Evolutionary conservation across 2,888 invertebrate species (phyloP), one percentile per base, ranked within the genome.

Genomic region (Nasonia oneida): DNA sequence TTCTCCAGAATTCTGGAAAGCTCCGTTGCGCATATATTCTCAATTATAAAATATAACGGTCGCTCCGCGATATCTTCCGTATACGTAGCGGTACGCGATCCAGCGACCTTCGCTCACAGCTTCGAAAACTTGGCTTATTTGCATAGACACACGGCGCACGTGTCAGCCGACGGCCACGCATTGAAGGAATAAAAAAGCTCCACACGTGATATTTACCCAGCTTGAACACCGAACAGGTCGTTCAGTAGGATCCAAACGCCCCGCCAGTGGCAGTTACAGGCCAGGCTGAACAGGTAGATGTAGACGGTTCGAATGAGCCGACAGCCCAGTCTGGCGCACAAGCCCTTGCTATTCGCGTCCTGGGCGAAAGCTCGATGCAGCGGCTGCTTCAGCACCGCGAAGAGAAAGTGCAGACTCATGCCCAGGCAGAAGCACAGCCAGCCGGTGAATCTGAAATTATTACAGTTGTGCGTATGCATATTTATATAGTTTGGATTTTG

Each of bases 261-360:
- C 70, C 94, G 92, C 95, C 95, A 95, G 73, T 94, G 94, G 89
- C 94, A 92, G 85, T 94, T 94, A 87, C 94, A 94, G 10, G 94
- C 92, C 1, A 94, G 88, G 74, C 94, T 93, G 88, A 95, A 95
- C 6, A 94, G 89, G 87, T 95, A 95, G 61, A 57, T 83, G 79
- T 53, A 88, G 74, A 86, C 81, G 82, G 86, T 89, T 87, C 73
- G 87, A 70, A 92, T 84, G 67, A 76, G 37, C 2, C 86, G 85
- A 80, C 73, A 84, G 37, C 53, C 50, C n/a, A 88, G 10, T 29
- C 84, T 74, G 29, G 50, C 42, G 18, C 42, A 84, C 3, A 4
- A 37, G 12, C 75, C n/a, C 50, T 88, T 79, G 79, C 88, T 42
- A 39, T 87, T 37, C 4, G 29, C 12, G 0, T n/a, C 37, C 10